Percentiles rank a stretch among this genome's conserved stretches.
Evolutionary conservation across 1,140 invertebrate genomes (phyloP).

Genomic region (Drosophila nikananu): DNA sequence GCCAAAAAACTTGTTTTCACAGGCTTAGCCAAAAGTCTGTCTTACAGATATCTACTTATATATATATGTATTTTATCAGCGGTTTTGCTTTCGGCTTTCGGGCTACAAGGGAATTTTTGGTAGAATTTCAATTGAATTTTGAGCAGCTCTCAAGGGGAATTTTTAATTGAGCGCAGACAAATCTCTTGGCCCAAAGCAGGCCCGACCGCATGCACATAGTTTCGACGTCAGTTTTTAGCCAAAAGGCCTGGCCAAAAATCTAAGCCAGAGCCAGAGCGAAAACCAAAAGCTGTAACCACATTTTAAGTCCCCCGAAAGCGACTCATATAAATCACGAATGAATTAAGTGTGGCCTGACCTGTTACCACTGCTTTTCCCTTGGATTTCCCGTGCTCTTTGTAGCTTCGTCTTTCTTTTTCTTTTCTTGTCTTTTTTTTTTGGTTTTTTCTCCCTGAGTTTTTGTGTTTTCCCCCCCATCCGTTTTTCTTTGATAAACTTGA

Average conservation of each 20-base stretch:
- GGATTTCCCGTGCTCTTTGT: slow-evolving; percentile 41
- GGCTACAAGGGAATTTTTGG: slow-evolving; percentile 7
- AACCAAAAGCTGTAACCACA: slow-evolving; percentile 66
- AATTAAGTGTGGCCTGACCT: slow-evolving; percentile 76
- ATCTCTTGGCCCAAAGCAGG: slow-evolving; percentile 55
- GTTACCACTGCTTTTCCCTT: slow-evolving; percentile 44
- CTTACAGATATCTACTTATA: slow-evolving; percentile 10
- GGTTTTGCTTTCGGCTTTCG: slow-evolving; percentile 58
- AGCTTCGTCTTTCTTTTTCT: slow-evolving; percentile 2
- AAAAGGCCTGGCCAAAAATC: slow-evolving; percentile 23
- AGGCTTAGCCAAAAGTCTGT: slow-evolving; percentile 62
- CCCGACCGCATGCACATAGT: slow-evolving; percentile 67
- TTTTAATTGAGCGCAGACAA: slow-evolving; percentile 77
- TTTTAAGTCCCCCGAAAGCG: slow-evolving; percentile 74
- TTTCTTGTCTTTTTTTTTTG: slow-evolving; percentile 21
- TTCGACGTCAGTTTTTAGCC: slow-evolving; percentile 55
- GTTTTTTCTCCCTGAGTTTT: slow-evolving; percentile 5
- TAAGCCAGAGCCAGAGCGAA: slow-evolving; percentile 30
- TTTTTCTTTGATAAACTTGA: slow-evolving; percentile 79
- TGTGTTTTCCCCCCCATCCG: slow-evolving; percentile 34
- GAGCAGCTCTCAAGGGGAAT: slow-evolving; percentile 75
- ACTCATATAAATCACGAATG: slow-evolving; percentile 82
- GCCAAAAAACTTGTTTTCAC: slow-evolving; percentile 73
- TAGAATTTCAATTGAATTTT: slow-evolving; percentile 79
- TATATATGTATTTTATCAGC: slow-evolving; percentile 66